phyloP scores from a whole-genome alignment of 2,797 vertebrate genomes.

The Parauchenoglanis ngamensis region DNA sequence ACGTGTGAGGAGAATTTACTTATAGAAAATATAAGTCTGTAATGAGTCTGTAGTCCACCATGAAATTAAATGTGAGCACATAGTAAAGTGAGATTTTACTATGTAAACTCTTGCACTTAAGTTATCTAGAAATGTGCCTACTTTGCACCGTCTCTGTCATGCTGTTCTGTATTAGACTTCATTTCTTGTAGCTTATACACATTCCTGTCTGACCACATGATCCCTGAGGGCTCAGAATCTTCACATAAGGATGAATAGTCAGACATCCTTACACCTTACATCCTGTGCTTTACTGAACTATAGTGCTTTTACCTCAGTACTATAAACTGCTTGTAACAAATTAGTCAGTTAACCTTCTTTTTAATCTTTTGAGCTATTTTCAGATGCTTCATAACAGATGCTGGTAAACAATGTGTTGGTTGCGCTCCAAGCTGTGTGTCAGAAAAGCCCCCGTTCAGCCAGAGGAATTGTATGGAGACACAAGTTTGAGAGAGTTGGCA shows the following conservation, averaged over 20 bases:
- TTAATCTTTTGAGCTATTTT: conserved; percentile 60
- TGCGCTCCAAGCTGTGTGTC: conserved; percentile 58
- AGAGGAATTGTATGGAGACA: conserved; percentile 63
- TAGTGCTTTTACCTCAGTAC: conserved; percentile 14
- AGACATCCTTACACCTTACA: conserved; percentile 1
- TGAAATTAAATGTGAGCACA: conserved; percentile 1
- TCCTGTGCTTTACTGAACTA: neutral
- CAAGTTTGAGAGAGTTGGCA: conserved; percentile 66
- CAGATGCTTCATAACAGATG: conserved; percentile 61
- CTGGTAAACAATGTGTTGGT: conserved; percentile 70
- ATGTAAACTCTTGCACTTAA: neutral
- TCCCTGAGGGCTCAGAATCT: neutral
- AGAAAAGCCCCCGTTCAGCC: conserved; percentile 61
- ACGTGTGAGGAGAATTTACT: neutral
- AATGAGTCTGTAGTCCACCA: neutral
- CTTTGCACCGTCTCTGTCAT: neutral
- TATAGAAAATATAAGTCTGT: neutral
- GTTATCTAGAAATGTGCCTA: neutral
- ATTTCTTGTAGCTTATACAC: neutral
- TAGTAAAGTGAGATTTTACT: too few species aligned
- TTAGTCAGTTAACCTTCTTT: conserved; percentile 31
- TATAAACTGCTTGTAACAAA: conserved; percentile 14
- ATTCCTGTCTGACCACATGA: neutral
- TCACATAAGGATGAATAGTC: neutral
- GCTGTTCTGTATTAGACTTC: neutral